phyloP scores from a whole-genome alignment of 2,888 invertebrate species.

The Altica lythri region DNA sequence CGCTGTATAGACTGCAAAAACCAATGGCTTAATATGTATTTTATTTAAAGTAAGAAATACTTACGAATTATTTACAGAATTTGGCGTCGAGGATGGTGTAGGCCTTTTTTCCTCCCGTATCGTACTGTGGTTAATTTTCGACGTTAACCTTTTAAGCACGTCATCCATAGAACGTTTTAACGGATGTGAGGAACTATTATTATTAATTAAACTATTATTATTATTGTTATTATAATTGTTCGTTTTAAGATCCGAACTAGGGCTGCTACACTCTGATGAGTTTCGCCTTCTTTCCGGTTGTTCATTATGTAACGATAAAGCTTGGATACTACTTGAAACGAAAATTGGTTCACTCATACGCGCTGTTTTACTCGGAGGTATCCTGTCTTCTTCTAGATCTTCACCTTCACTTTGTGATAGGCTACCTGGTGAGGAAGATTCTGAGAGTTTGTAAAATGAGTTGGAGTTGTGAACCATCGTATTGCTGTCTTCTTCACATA shows the following conservation, averaged over 20 bases:
- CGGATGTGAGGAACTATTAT: conserved; percentile 64
- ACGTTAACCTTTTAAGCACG: conserved; percentile 81
- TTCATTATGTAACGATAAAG: conserved; percentile 63
- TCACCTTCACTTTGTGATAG: conserved; percentile 57
- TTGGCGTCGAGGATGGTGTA: conserved; percentile 70
- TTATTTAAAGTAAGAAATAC: conserved; percentile 36
- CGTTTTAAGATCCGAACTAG: conserved; percentile 69
- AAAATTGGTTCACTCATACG: conserved; percentile 49
- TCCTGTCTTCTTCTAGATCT: conserved; percentile 56
- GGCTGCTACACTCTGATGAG: conserved; percentile 76
- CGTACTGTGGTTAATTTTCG: conserved; percentile 81
- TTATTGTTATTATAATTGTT: conserved; percentile 61
- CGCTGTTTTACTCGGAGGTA: conserved; percentile 57
- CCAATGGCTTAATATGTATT: no score
- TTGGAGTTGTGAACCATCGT: conserved; percentile 49
- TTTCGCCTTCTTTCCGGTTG: conserved; percentile 58
- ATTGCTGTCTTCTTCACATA: conserved; percentile 63
- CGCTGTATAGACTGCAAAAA: no score
- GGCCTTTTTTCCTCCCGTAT: conserved; percentile 74
- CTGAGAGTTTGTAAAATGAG: conserved; percentile 53
- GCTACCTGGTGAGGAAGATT: conserved; percentile 55
- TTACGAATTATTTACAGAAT: conserved; percentile 56
- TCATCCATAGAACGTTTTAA: conserved; percentile 88
- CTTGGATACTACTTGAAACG: conserved; percentile 51
- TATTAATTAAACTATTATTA: conserved; percentile 68